Conservation (phyloP, 2,113 vertebrate genomes). For the Forbesichthys papilliferus region DNA sequence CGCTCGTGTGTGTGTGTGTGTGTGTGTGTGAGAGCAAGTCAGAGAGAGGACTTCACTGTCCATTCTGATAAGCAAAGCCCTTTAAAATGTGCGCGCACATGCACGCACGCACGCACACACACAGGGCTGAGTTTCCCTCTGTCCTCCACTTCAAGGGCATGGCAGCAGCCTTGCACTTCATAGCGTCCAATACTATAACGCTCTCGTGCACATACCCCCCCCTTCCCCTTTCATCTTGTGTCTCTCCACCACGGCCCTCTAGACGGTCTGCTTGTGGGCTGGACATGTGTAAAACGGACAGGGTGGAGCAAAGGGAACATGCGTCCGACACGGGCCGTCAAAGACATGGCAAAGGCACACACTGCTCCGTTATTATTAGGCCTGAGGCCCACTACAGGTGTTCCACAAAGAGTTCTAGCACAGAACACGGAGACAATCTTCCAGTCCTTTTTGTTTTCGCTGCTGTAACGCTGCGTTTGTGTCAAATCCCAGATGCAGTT, state of each 20-base stretch:
- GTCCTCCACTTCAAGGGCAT: conserved; percentile 66
- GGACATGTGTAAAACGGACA: background rate
- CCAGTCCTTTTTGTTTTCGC: too few species aligned
- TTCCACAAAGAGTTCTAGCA: too few species aligned
- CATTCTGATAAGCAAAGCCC: conserved; percentile 55
- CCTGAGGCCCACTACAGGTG: too few species aligned
- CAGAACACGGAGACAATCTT: too few species aligned
- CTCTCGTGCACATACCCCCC: conserved; percentile 19
- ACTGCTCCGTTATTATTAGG: too few species aligned
- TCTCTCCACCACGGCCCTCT: background rate
- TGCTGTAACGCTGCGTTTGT: too few species aligned
- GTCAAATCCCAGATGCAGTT: too few species aligned
- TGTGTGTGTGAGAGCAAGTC: conserved; percentile 4
- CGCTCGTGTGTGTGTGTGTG: background rate
- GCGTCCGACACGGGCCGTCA: too few species aligned
- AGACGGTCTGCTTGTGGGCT: background rate
- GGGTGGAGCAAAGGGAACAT: too few species aligned
- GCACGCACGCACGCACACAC: conserved; percentile 23
- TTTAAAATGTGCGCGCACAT: conserved; percentile 18
- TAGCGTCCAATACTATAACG: conserved; percentile 46
- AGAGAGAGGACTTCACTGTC: conserved; percentile 46
- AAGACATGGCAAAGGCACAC: too few species aligned
- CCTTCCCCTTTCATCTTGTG: background rate
- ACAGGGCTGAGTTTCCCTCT: conserved; percentile 39
- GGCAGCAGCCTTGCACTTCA: conserved; percentile 63